Evolutionary conservation across 2,888 invertebrate genomes (phyloP).

Genomic region (Eretmocerus hayati): DNA sequence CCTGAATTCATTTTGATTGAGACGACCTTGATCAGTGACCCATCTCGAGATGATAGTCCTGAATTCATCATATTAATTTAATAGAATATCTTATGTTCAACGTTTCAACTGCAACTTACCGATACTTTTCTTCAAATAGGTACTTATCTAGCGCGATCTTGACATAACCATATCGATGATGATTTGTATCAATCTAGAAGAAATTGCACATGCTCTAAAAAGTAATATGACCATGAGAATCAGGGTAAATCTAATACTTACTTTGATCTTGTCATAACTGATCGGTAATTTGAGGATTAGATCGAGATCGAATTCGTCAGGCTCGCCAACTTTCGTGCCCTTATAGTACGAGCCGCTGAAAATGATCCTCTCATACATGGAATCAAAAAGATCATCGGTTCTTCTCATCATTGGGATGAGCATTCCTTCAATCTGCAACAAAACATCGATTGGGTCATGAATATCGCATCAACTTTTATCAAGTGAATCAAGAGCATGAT

Average conservation of each 20-base stretch:
- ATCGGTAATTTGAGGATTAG: conserved; percentile 38
- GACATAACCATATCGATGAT: background rate
- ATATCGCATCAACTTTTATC: no score
- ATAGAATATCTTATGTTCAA: background rate
- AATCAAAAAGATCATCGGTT: conserved; percentile 32
- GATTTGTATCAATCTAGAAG: background rate
- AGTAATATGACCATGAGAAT: no score
- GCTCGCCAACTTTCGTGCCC: conserved; percentile 52
- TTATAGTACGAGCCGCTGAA: conserved; percentile 57
- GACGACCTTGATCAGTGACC: background rate
- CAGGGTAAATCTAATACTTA: conserved; percentile 1
- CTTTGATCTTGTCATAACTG: conserved; percentile 3
- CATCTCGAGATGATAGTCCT: background rate
- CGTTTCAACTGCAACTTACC: background rate
- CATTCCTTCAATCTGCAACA: background rate
- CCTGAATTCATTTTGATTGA: background rate
- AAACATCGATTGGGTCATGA: no score
- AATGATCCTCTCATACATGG: conserved; percentile 38
- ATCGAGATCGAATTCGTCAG: conserved; percentile 58
- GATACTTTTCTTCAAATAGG: background rate
- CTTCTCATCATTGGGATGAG: background rate
- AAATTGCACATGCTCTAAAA: no score
- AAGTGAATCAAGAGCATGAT: no score
- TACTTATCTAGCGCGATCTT: conserved; percentile 5
- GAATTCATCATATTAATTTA: background rate